Conservation (phyloP, 1,140 invertebrate species). For the Polypedilum pembai region DNA sequence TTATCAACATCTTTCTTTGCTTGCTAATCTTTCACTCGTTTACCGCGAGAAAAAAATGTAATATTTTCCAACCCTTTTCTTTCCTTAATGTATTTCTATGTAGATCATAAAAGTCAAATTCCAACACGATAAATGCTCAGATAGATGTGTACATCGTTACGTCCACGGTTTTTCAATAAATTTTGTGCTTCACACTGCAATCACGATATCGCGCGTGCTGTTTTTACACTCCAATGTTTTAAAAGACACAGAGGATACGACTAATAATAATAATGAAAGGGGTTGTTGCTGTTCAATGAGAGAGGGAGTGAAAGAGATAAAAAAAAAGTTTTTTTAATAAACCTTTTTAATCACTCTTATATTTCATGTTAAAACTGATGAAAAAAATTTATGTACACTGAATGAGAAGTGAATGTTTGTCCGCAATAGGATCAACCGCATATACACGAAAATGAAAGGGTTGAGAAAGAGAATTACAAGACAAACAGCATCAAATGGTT, state of each 20-base stretch:
- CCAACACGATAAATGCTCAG: not conserved
- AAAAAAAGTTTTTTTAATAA: conserved; percentile 23
- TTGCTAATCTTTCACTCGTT: not conserved
- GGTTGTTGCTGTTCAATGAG: not conserved
- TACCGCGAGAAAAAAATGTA: conserved; percentile 24
- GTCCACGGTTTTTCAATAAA: conserved; percentile 23
- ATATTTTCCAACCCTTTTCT: not conserved
- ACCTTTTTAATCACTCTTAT: conserved; percentile 27
- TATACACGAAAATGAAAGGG: not conserved
- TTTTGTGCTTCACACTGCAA: conserved; percentile 15
- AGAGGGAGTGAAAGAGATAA: not conserved
- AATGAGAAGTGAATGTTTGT: not conserved
- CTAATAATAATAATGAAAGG: not conserved
- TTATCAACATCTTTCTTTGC: not conserved
- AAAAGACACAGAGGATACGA: not conserved
- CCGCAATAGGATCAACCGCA: conserved; percentile 22
- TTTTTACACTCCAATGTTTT: not conserved
- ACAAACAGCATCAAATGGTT: conserved; percentile 17
- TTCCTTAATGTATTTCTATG: not conserved
- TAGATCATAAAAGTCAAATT: conserved; percentile 26
- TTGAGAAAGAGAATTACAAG: not conserved
- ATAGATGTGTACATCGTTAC: conserved; percentile 5
- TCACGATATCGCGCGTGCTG: conserved; percentile 21
- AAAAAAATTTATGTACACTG: not conserved
- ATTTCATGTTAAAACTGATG: conserved; percentile 25